These are phyloP conservation scores for Drosophila punjabiensis DNA, from an alignment of 1,140 invertebrate genomes.

Conservation along the genomic window DNA sequence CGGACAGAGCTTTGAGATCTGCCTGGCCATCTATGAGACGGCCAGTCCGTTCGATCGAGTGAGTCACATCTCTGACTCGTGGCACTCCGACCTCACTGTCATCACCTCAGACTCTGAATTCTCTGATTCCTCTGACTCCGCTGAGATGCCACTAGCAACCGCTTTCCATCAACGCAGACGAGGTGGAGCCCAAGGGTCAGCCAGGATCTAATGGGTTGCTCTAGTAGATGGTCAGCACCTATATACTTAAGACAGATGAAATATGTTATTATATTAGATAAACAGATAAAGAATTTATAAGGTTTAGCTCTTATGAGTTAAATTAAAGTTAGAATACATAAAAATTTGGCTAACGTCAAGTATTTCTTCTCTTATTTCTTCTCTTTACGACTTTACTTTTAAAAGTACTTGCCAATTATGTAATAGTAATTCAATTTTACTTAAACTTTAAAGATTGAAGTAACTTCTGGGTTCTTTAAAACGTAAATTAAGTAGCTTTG, in stretches of 20 bases:
- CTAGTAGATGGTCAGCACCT: too few relatives aligned
- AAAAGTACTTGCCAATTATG: too few relatives aligned
- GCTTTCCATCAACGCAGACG: neutral
- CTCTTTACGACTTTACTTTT: neutral
- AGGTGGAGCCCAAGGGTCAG: neutral
- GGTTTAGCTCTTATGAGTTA: neutral
- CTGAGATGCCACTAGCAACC: neutral
- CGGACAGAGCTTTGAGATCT: neutral
- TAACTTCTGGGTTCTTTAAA: too few relatives aligned
- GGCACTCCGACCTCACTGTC: too few relatives aligned
- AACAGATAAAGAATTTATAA: neutral
- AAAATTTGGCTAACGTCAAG: neutral
- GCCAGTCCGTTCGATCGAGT: too few relatives aligned
- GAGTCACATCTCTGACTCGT: too few relatives aligned
- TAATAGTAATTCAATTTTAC: too few relatives aligned
- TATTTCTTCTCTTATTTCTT: neutral
- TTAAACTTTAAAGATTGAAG: too few relatives aligned
- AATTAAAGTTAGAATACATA: neutral
- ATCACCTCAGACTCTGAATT: neutral
- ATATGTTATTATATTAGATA: neutral
- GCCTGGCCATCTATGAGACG: neutral
- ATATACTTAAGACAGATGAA: rapidly evolving
- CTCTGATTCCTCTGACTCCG: neutral
- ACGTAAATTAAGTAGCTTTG: too few relatives aligned
- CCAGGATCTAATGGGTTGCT: neutral